Base-by-base conservation (phyloP, 2,797 vertebrate genomes). In the Petrocephalus schoutedeni region DNA sequence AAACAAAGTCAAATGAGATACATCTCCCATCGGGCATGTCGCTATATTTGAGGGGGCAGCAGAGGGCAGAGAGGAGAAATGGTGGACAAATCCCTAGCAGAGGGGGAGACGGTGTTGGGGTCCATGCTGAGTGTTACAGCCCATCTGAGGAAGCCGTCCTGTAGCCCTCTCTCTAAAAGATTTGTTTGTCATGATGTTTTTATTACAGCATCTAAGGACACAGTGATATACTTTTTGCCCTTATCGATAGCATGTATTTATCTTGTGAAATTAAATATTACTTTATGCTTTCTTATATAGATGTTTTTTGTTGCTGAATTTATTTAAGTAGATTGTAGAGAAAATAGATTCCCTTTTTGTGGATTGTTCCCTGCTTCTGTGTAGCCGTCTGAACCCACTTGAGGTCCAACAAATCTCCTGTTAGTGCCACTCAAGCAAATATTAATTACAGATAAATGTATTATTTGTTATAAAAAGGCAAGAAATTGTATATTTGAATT, bases 1-100 rank as follows among this genome's bases (percentile, higher is more conserved):
- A 71, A 51, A 51, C 45, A 41, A 54, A 87, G 64, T 87, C 86
- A 86, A 86, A 86, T 51, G 57, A 86, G 45, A 41, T 28, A 9
- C 36, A 64, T 87, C 23, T 87, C 51, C 86, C 86, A 87, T 32
- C 4, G 36, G 51, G 36, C 86, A 53, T 53, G 86, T 53, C 10
- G 32, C 32, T 36, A 77, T 54, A 86, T 86, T 86, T 61, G 36
- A 21, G 85, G 36, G 85, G 16, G 53, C 16, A n/a, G 23, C 28
- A 41, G 28, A 58, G 56, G 85, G 85, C 12, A 36, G 56, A 58
- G 21, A 16, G 85, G 53, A 21, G 41, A 86, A 64, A 21, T 59
- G 56, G 5, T 53, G 80, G 85, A 86, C 84, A 85, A 58, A 58
- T 84, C 53, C 82, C 49, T 5, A 53, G n/a, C n/a, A 21, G 21